phyloP scores from a whole-genome alignment of 2,888 invertebrate genomes.

The Andrena chrysosceles region DNA sequence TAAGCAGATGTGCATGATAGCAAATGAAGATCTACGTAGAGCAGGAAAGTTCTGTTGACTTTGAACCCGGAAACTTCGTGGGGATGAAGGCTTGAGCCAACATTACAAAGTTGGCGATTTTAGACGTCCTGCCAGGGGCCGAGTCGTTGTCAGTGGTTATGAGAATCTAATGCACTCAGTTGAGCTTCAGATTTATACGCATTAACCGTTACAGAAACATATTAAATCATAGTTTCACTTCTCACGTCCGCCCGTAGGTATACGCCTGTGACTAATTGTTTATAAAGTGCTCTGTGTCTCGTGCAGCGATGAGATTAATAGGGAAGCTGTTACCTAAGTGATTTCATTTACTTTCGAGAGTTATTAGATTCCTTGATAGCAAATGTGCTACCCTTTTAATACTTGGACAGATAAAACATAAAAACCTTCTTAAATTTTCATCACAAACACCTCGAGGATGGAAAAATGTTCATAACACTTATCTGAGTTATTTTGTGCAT shows the following conservation, averaged over 20 bases:
- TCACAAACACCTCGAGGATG: no score
- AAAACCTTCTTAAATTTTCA: no score
- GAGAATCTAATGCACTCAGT: slow-evolving; percentile 31
- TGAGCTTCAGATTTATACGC: background rate
- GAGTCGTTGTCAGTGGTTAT: slow-evolving; percentile 30
- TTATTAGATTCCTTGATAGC: no score
- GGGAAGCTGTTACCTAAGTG: no score
- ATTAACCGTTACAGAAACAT: background rate
- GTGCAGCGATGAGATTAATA: no score
- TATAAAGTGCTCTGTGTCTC: background rate
- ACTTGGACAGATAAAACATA: no score
- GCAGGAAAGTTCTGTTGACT: slow-evolving; percentile 37
- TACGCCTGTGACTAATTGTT: background rate
- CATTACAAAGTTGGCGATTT: slow-evolving; percentile 33
- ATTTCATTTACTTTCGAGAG: no score
- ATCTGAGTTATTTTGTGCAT: no score
- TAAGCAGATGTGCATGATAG: slow-evolving; percentile 10
- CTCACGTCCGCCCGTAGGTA: background rate
- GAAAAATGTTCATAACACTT: no score
- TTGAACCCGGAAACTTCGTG: slow-evolving; percentile 35
- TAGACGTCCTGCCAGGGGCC: background rate
- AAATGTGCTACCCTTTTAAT: no score
- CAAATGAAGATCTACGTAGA: slow-evolving; percentile 12
- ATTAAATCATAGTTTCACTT: slow-evolving; percentile 8
- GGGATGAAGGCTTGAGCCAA: slow-evolving; percentile 7